Conservation (phyloP, 2,888 invertebrate species). For the Griposia aprilina region DNA sequence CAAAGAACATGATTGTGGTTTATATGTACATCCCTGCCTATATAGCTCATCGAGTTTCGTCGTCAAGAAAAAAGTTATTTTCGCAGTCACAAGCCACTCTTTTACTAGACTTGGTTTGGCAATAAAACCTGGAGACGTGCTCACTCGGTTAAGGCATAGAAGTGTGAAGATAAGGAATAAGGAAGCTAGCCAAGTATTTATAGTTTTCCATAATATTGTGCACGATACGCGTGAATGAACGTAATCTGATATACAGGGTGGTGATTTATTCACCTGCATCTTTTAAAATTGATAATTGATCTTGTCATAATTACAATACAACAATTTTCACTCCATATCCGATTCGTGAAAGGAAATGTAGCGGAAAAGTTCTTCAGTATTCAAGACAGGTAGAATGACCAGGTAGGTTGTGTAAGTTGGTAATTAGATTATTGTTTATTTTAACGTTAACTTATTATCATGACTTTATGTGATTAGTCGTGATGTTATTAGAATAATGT, state of each 20-base stretch:
- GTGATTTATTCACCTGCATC: background rate
- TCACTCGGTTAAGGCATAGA: constrained; percentile 16
- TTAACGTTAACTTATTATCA: background rate
- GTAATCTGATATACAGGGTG: background rate
- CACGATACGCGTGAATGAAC: background rate
- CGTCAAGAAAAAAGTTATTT: background rate
- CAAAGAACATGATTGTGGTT: background rate
- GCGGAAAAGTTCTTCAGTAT: too few species aligned
- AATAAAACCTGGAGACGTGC: constrained; percentile 26
- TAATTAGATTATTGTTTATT: too few species aligned
- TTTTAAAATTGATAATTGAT: background rate
- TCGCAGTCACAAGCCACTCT: background rate
- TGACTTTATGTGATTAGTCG: too few species aligned
- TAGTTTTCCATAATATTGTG: constrained; percentile 13
- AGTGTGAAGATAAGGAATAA: constrained; percentile 49
- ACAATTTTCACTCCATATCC: background rate
- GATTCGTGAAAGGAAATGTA: too few species aligned
- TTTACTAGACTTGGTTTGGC: background rate
- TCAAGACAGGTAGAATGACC: too few species aligned
- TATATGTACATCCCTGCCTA: background rate
- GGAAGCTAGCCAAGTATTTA: background rate
- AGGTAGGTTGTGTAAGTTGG: too few species aligned
- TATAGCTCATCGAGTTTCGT: background rate
- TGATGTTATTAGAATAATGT: too few species aligned
- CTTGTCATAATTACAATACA: background rate